A percentile compares a stretch with the other conserved stretches of the same genome.
Conservation (phyloP, 2,113 vertebrate genomes). For the Terrapene triunguis region DNA sequence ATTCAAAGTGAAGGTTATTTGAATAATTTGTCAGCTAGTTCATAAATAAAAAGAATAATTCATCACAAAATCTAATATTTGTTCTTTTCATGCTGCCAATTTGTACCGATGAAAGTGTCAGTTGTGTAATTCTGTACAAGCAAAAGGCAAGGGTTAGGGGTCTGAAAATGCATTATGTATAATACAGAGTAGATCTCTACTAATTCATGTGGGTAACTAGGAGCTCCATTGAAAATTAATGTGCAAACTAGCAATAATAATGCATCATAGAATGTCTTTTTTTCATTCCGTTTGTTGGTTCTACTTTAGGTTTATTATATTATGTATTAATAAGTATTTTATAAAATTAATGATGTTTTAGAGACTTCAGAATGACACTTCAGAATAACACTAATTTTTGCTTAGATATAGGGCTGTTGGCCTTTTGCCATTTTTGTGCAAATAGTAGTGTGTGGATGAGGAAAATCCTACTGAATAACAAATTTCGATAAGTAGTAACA, state of each 20-base stretch:
- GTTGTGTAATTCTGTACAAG: not conserved
- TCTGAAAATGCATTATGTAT: not conserved
- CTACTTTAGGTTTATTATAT: not conserved
- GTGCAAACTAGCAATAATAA: not conserved
- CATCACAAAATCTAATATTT: not conserved
- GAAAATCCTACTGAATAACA: not conserved
- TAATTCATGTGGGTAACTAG: not conserved
- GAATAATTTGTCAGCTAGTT: not conserved
- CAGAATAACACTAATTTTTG: too few relatives aligned
- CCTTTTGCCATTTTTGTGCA: not conserved
- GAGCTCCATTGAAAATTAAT: constrained; percentile 5
- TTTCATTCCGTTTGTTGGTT: not conserved
- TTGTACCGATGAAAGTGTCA: not conserved
- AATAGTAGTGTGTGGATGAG: not conserved
- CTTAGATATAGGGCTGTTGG: not conserved
- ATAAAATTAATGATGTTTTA: not conserved
- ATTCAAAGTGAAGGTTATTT: not conserved
- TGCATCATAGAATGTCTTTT: not conserved
- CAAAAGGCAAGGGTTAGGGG: not conserved
- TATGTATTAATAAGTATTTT: not conserved
- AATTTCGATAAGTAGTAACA: not conserved
- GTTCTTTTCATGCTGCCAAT: not conserved
- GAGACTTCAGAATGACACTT: too few relatives aligned
- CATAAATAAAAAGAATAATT: not conserved
- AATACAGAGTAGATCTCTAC: not conserved